Conservation (phyloP, 2,888 invertebrate genomes). For the Electrophaes corylata region DNA sequence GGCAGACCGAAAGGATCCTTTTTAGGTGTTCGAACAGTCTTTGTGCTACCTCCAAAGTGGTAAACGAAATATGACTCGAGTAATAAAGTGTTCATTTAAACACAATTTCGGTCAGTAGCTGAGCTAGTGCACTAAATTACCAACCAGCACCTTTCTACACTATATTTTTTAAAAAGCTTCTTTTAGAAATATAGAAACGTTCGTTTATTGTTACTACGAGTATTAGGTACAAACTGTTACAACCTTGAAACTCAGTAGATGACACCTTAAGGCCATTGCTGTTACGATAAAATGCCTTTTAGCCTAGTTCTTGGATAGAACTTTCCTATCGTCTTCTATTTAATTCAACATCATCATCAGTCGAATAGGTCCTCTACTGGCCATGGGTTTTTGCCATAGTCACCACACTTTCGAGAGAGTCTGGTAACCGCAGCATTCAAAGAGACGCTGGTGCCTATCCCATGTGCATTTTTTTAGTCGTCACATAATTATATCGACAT, state of each 20-base stretch:
- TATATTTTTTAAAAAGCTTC: no score
- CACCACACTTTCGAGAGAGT: no score
- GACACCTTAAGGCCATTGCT: background rate
- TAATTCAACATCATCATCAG: no score
- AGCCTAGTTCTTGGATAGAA: background rate
- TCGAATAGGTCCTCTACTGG: no score
- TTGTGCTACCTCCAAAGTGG: background rate
- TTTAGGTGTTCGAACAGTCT: background rate
- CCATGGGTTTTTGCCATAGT: no score
- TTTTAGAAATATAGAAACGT: background rate
- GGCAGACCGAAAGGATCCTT: constrained; percentile 16
- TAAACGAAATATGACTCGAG: background rate
- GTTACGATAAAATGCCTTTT: background rate
- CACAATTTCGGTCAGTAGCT: no score
- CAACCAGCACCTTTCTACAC: background rate
- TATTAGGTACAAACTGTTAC: background rate
- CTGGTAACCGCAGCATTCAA: no score
- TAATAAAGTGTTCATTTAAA: no score
- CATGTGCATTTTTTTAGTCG: no score
- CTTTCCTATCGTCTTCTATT: background rate
- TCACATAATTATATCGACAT: no score
- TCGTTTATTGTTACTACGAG: background rate
- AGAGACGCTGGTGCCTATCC: no score
- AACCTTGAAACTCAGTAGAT: background rate
- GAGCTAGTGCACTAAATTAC: no score